Evolutionary conservation across 2,797 vertebrate species (phyloP), one percentile per base, ranked within the genome.

Genomic region (Betta splendens): DNA sequence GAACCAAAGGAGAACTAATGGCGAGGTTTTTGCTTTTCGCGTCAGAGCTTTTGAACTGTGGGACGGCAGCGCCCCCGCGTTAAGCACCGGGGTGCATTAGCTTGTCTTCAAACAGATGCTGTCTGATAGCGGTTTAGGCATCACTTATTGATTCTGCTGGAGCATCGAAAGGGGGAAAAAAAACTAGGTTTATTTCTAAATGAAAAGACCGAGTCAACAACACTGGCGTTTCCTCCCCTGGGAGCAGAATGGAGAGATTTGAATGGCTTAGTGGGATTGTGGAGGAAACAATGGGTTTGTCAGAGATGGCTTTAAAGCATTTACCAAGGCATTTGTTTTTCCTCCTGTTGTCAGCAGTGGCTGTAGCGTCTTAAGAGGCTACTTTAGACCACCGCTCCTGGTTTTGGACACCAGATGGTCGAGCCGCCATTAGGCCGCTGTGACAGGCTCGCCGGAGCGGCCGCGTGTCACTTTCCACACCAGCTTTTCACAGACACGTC

Each of bases 341-440:
- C 70, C 73, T 21, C 76, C 7, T 40, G 59, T 69, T 55, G 64
- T 69, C 32, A 45, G 20, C 20, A 4, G 25, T 54, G 32, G 40
- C 69, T 56, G 3, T 20, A 49, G 43, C 37, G 12, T 70, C 59
- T 63, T 83, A 52, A 49, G 44, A 47, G 51, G 53, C 49, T 47
- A 40, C 23, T 70, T 66, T 37, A 69, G 69, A 39, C 60, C 23
- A 15, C 12, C 26, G n/a, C 16, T 6, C 54, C 47, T 51, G 50
- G 43, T 80, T 80, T 68, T 64, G 73, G 70, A 57, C 67, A 74
- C 29, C 74, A 78, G 81, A 80, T 80, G 65, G 65, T 75, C 42
- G 37, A 26, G 44, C 47, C 16, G 2, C 67, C 56, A 70, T 73
- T 61, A 64, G 54, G 43, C 78, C 56, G 31, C 61, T 47, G 9